Conservation (phyloP, 2,797 vertebrate genomes). For the Lateolabrax maculatus region DNA sequence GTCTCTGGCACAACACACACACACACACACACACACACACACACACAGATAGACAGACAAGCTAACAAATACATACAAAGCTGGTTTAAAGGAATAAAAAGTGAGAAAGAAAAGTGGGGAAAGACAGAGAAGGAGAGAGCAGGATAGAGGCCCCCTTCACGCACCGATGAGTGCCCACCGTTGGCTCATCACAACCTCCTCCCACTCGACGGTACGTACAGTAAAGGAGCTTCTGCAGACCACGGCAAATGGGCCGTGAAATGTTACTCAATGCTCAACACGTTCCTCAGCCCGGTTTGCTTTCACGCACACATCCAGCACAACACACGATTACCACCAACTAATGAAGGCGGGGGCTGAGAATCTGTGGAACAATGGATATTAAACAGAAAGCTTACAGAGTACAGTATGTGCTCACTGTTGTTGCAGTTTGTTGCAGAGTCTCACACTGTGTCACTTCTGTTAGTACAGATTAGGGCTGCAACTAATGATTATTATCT, state of each 20-base stretch:
- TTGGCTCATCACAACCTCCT: constrained; percentile 62
- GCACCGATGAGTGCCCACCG: constrained; percentile 58
- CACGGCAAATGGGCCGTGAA: constrained; percentile 80
- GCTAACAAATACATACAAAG: constrained; percentile 21
- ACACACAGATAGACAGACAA: background rate
- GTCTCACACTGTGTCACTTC: background rate
- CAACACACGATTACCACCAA: constrained; percentile 50
- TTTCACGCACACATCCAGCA: constrained; percentile 36
- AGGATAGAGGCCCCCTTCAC: constrained; percentile 65
- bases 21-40: constrained; percentile 19
- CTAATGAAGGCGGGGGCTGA: constrained; percentile 50
- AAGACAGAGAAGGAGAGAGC: constrained; percentile 44
- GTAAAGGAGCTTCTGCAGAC: constrained; percentile 73
- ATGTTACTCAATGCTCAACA: constrained; percentile 81
- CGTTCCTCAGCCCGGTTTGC: constrained; percentile 50
- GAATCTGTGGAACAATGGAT: constrained; percentile 32
- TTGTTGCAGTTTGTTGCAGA: constrained; percentile 1
- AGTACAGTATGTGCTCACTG: constrained; percentile 4
- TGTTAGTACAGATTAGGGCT: constrained; percentile 24
- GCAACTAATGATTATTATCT: background rate
- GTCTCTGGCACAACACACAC: constrained; percentile 56
- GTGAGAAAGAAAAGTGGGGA: constrained; percentile 14
- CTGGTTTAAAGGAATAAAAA: constrained; percentile 10
- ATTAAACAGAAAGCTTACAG: constrained; percentile 32
- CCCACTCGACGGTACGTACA: constrained; percentile 60